Conservation (phyloP, 64 coral and sea anemone species). For the Hydrozoanthus tunicans region DNA sequence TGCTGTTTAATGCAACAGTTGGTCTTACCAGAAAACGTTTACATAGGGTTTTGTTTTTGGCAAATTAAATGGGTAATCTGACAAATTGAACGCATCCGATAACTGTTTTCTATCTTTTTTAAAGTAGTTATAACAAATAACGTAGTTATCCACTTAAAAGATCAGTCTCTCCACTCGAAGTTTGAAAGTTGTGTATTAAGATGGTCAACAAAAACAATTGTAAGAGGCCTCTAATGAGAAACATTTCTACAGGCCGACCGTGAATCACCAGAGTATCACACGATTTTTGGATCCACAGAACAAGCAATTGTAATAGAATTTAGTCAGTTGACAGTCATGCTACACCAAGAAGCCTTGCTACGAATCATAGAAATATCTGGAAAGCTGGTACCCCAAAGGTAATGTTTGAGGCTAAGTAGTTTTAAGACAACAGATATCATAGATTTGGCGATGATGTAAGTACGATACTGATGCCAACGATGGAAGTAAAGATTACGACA, state of each 20-base stretch:
- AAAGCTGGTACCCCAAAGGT: constrained; percentile 86
- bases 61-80: no score
- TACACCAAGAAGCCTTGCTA: constrained; percentile 93
- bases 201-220: not conserved
- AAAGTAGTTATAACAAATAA: no score
- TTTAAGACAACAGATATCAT: not conserved
- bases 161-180: no score
- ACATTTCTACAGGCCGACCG: constrained; percentile 67
- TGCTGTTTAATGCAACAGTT: no score
- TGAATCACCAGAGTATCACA: constrained; percentile 72
- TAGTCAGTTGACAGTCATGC: constrained; percentile 69
- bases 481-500: not conserved
- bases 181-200: not conserved
- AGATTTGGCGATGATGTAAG: not conserved
- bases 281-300: constrained; percentile 74
- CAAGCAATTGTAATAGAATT: constrained; percentile 78
- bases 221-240: not conserved
- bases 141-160: no score
- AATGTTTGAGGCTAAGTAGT: not conserved
- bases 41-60: no score
- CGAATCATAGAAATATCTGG: constrained; percentile 81
- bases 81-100: no score
- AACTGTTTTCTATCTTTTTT: no score
- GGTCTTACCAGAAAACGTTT: no score
- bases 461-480: not conserved